phyloP scores from a whole-genome alignment of 2,888 invertebrate genomes.

The Cataglyphis albicans region DNA sequence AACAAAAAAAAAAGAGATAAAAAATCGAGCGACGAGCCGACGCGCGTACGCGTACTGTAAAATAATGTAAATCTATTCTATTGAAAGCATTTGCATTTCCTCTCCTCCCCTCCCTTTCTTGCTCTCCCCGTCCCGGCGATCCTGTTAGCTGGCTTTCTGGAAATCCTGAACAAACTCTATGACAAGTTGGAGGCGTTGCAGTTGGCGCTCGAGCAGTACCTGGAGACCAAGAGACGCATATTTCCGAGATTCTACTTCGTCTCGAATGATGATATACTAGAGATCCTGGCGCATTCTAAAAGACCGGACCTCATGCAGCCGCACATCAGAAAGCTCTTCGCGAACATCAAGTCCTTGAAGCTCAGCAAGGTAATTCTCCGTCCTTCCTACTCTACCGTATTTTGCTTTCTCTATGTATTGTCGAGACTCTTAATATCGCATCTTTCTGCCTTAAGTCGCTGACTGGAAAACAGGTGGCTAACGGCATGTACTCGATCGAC shows the following conservation, averaged over 20 bases:
- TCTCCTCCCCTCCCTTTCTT: neutral
- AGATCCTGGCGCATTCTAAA: conserved; percentile 95
- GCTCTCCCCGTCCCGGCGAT: conserved; percentile 28
- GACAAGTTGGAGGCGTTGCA: conserved; percentile 93
- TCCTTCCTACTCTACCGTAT: neutral
- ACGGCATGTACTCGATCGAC: conserved; percentile 94
- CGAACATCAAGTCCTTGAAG: conserved; percentile 92
- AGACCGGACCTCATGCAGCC: conserved; percentile 94
- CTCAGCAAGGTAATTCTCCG: conserved; percentile 88
- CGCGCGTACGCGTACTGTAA: conserved; percentile 59
- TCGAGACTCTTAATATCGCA: neutral
- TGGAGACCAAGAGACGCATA: conserved; percentile 95
- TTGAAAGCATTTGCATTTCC: conserved; percentile 67
- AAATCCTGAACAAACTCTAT: conserved; percentile 91
- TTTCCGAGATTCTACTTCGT: conserved; percentile 95
- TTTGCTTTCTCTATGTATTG: neutral
- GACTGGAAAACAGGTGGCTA: conserved; percentile 86
- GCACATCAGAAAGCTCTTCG: conserved; percentile 95
- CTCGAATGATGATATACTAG: conserved; percentile 93
- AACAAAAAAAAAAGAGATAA: conserved; percentile 20
- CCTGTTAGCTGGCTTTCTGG: conserved; percentile 87
- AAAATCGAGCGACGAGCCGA: conserved; percentile 43
- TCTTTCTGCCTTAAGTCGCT: conserved; percentile 64
- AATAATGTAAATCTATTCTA: conserved; percentile 73
- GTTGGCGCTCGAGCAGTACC: conserved; percentile 93